These are phyloP conservation scores for Pempheris klunzingeri DNA, from an alignment of 2,797 vertebrate species.

Conservation along the genomic window DNA sequence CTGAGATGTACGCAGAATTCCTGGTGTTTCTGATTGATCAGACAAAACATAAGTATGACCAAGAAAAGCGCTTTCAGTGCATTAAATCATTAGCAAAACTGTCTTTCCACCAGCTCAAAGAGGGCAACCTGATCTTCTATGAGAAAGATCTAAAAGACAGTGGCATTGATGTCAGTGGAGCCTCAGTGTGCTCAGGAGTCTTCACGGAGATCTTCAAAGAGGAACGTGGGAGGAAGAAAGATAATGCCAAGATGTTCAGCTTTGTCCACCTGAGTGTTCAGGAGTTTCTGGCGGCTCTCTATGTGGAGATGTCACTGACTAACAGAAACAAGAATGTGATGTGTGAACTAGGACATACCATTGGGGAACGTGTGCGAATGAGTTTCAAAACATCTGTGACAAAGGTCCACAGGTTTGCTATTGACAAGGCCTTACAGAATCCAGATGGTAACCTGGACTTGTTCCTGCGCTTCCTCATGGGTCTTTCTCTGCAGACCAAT, in stretches of 20 bases:
- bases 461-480: too few relatives aligned
- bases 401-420: not conserved
- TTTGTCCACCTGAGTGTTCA: too few relatives aligned
- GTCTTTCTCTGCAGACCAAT: too few relatives aligned
- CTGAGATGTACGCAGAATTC: too few relatives aligned
- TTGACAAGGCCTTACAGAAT: too few relatives aligned
- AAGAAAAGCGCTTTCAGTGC: conserved; percentile 8
- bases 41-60: conserved; percentile 15
- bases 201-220: conserved; percentile 48
- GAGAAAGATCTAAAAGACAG: too few relatives aligned
- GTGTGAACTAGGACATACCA: not conserved
- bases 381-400: not conserved
- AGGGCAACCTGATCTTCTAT: conserved; percentile 28
- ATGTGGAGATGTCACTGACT: not conserved
- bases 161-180: too few relatives aligned
- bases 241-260: conserved; percentile 32
- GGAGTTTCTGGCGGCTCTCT: too few relatives aligned
- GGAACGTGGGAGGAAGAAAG: conserved; percentile 12
- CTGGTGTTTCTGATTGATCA: conserved; percentile 25
- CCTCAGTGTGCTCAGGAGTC: too few relatives aligned
- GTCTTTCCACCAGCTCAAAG: conserved; percentile 35
- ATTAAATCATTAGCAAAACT: conserved; percentile 33
- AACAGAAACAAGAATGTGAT: not conserved
- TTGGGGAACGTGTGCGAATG: not conserved
- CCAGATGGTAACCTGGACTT: too few relatives aligned